phyloP scores from a whole-genome alignment of 2,888 invertebrate species.

The Pseudococcus longispinus region DNA sequence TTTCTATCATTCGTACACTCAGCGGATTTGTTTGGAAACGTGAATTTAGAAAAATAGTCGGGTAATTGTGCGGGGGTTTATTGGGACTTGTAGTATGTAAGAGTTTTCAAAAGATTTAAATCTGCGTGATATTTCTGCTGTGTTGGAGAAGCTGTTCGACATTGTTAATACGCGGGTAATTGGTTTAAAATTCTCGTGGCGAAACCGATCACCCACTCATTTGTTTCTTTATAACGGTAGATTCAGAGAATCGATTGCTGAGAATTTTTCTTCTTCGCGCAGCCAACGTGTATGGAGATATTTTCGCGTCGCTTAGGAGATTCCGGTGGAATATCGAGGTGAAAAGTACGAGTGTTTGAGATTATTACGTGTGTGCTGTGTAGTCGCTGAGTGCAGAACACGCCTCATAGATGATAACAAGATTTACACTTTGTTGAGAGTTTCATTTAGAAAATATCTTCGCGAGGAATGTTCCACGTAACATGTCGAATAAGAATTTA shows the following conservation, averaged over 20 bases:
- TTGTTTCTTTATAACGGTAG: constrained; percentile 19
- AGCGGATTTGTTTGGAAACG: background rate
- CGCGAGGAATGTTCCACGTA: background rate
- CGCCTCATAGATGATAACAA: background rate
- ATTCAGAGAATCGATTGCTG: background rate
- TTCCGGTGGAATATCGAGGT: background rate
- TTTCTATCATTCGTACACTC: background rate
- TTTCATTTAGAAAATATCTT: background rate
- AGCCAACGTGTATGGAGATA: background rate
- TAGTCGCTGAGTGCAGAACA: background rate
- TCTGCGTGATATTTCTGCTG: background rate
- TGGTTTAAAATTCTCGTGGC: background rate
- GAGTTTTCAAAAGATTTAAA: background rate
- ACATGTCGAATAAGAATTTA: background rate
- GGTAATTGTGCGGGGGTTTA: background rate
- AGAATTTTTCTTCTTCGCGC: background rate
- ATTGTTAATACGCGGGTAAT: background rate
- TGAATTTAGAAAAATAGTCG: background rate
- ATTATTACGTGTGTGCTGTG: background rate
- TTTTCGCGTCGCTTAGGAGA: constrained; percentile 3
- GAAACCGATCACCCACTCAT: background rate
- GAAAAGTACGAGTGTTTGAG: background rate
- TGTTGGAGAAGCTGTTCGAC: background rate
- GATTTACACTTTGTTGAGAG: background rate
- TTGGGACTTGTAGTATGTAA: background rate